Base-by-base conservation (phyloP, 2,113 vertebrate species). In the Synodontis membranacea region DNA sequence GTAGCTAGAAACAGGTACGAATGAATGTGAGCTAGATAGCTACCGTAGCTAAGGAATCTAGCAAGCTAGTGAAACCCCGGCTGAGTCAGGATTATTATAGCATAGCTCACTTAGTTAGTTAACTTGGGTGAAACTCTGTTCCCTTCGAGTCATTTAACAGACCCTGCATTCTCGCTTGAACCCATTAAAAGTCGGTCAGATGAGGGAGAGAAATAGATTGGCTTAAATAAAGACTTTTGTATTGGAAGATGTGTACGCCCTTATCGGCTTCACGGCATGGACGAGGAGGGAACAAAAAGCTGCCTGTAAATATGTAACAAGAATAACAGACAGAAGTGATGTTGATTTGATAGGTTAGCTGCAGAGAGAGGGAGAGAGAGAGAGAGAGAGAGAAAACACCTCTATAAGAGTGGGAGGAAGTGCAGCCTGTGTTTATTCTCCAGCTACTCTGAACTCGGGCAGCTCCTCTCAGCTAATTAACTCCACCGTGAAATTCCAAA, bases 261-360 rank as follows among this genome's bases (percentile, higher is more conserved):
- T 84, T 89, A 84, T 21, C 88, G 84, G 90, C 86, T 88, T 90
- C 91, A 92, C 90, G 88, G 91, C 90, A 88, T 74, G 92, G 91
- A 94, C 92, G 93, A 93, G 90, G 84, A 89, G 89, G n/a, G n/a
- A n/a, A 89, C 89, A 93, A 94, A 94, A n/a, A n/a, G n/a, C 92
- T 93, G 92, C 90, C 87, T 89, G 81, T 64, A 91, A 46, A 92
- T 93, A 93, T 94, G 93, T 92, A 93, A 93, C 90, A 79, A 52
- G 91, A 81, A 84, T 93, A 91, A 91, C 90, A 92, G 94, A 90
- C 42, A 48, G 1, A 39, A 19, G 25, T 21, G 44, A 56, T 37
- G 58, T 78, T 15, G 25, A 84, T 46, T 39, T 46, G 0, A n/a
- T 34, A 54, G 58, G 81, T 44, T 31, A 44, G 7, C 68, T 19